These are phyloP conservation scores for Cololabis saira DNA, from an alignment of 2,113 vertebrate genomes.

Conservation along the genomic window DNA sequence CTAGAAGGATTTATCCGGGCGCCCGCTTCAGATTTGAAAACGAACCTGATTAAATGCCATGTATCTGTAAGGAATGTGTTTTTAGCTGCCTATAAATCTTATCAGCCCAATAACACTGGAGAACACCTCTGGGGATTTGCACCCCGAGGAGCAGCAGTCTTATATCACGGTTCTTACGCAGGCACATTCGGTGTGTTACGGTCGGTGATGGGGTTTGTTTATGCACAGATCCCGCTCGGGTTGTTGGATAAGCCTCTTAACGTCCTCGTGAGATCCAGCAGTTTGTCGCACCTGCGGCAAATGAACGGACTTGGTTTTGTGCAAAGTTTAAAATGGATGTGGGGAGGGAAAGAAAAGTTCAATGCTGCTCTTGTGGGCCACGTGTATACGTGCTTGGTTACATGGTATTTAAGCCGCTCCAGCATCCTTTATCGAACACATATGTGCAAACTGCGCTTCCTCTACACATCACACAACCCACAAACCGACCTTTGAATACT, in stretches of 20 bases:
- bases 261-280: constrained; percentile 42
- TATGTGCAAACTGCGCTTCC: too few species aligned
- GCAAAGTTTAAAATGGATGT: neutral
- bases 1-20: neutral
- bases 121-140: neutral
- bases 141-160: neutral
- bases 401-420: too few species aligned
- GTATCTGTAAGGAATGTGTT: neutral
- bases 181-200: neutral
- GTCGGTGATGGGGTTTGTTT: constrained; percentile 1
- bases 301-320: neutral
- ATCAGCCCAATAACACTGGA: neutral
- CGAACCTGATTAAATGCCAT: constrained; percentile 4
- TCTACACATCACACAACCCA: too few species aligned
- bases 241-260: constrained; percentile 38
- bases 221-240: constrained; percentile 4
- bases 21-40: neutral
- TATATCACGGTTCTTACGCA: constrained; percentile 11
- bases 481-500: too few species aligned
- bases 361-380: too few species aligned
- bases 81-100: neutral
- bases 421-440: too few species aligned
- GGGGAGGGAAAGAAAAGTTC: too few species aligned
- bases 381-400: too few species aligned
- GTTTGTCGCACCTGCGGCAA: constrained; percentile 13